These are phyloP conservation scores for Hydriomena furcata DNA, from an alignment of 2,888 invertebrate species.

Conservation along the genomic window DNA sequence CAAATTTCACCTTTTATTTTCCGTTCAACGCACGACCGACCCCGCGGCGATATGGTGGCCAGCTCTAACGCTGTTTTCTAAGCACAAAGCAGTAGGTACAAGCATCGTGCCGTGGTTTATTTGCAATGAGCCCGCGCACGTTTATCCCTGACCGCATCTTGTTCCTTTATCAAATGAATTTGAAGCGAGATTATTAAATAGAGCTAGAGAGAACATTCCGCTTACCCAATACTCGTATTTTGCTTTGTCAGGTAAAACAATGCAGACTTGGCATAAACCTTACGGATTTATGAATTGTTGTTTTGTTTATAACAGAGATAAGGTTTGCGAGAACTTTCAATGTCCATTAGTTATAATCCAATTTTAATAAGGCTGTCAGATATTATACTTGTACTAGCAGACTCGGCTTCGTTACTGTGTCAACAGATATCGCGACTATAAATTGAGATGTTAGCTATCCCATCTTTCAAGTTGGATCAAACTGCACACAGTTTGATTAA, in stretches of 20 bases:
- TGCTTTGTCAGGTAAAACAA: not conserved
- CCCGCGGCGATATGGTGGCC: conserved; percentile 55
- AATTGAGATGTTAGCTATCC: no score
- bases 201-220: not conserved
- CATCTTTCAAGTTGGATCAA: no score
- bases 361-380: not conserved
- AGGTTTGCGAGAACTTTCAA: no score
- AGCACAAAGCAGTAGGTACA: conserved; percentile 61
- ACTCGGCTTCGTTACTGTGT: no score
- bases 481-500: no score
- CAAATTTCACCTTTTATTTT: conserved; percentile 72
- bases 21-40: conserved; percentile 63
- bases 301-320: no score
- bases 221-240: conserved; percentile 6
- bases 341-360: not conserved
- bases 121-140: conserved; percentile 63
- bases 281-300: no score
- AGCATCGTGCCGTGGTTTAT: conserved; percentile 59
- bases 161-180: conserved; percentile 38
- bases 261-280: no score
- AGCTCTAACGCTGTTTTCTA: conserved; percentile 71
- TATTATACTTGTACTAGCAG: no score
- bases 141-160: conserved; percentile 59
- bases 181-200: conserved; percentile 12
- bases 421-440: no score